phyloP scores from a whole-genome alignment of 1,140 invertebrate species.

The Drosophila oshimai region DNA sequence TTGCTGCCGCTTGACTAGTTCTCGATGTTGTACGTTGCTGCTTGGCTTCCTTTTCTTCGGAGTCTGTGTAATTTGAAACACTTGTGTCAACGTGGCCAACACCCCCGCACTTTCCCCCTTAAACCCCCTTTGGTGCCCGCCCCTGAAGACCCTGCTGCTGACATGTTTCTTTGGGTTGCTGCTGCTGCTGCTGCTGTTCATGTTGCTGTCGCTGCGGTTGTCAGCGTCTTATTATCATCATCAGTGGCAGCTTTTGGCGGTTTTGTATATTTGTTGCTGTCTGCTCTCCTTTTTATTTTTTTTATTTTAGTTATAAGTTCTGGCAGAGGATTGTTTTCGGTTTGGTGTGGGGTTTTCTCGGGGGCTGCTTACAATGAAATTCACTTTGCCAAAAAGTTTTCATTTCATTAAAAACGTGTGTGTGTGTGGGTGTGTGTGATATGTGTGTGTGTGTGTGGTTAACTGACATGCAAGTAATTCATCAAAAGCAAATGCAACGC shows the following conservation, averaged over 20 bases:
- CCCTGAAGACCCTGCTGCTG: not conserved
- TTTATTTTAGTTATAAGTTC: constrained; percentile 61
- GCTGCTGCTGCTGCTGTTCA: constrained; percentile 23
- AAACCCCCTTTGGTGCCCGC: too few relatives aligned
- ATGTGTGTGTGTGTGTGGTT: constrained; percentile 28
- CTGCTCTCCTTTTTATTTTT: not conserved
- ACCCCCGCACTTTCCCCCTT: not conserved
- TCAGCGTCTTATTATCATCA: constrained; percentile 81
- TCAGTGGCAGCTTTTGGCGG: constrained; percentile 79
- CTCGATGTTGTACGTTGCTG: constrained; percentile 12
- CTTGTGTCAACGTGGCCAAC: constrained; percentile 69
- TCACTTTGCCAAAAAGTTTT: constrained; percentile 81
- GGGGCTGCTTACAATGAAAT: constrained; percentile 72
- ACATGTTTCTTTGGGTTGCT: constrained; percentile 20
- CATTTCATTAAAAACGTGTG: constrained; percentile 73
- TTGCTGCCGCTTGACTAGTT: constrained; percentile 40
- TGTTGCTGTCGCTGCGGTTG: constrained; percentile 73
- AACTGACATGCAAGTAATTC: constrained; percentile 57
- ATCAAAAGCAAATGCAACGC: constrained; percentile 72
- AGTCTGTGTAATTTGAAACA: constrained; percentile 77
- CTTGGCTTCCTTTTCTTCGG: constrained; percentile 37
- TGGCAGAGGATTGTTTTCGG: constrained; percentile 58
- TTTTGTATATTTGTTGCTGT: constrained; percentile 53
- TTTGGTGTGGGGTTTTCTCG: not conserved
- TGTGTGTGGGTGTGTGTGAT: constrained; percentile 33